Conservation (phyloP, 2,888 invertebrate genomes). For the Pegoplata infirma region DNA sequence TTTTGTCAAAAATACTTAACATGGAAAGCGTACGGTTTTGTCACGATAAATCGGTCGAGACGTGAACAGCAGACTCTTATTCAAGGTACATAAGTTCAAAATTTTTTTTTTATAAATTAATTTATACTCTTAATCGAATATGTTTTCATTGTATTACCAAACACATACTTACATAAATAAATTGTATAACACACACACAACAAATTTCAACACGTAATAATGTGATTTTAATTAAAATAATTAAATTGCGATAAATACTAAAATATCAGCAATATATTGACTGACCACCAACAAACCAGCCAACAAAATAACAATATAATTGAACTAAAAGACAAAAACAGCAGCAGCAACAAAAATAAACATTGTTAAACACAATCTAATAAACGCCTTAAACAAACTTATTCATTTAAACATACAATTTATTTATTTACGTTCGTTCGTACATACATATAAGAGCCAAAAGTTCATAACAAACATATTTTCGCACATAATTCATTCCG, state of each 20-base stretch:
- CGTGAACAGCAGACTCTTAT: too few species aligned
- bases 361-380: slow-evolving; percentile 58
- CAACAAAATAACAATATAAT: slow-evolving; percentile 9
- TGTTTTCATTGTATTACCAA: neutral
- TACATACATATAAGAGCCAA: slow-evolving; percentile 38
- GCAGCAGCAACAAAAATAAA: slow-evolving; percentile 39
- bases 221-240: slow-evolving; percentile 64
- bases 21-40: too few species aligned
- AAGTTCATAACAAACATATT: slow-evolving; percentile 56
- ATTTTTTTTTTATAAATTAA: too few species aligned
- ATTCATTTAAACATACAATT: neutral
- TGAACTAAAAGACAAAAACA: slow-evolving; percentile 20
- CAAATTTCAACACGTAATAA: slow-evolving; percentile 46
- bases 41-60: too few species aligned
- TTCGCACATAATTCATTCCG: slow-evolving; percentile 59
- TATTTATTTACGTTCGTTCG: too few species aligned
- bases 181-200: neutral
- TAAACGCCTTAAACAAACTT: slow-evolving; percentile 60
- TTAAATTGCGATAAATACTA: slow-evolving; percentile 63
- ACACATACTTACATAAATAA: neutral
- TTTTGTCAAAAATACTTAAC: too few species aligned
- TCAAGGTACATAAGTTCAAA: too few species aligned
- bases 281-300: slow-evolving; percentile 14
- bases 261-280: slow-evolving; percentile 1
- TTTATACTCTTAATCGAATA: slow-evolving; percentile 1